Conservation (phyloP, 2,888 invertebrate genomes). For the Agriotes lineatus region DNA sequence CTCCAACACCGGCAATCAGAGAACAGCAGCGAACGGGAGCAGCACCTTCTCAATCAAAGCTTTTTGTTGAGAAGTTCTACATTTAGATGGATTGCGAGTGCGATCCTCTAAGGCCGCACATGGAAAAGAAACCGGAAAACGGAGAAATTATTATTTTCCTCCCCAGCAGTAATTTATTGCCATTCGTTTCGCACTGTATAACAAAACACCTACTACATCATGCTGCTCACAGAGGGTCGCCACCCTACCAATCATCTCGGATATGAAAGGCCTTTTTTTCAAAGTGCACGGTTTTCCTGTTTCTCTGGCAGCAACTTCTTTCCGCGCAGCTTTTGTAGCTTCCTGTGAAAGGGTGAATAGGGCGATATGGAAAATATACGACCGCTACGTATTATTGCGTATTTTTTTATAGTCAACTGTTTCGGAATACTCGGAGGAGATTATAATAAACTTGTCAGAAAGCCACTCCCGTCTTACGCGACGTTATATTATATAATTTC, state of each 20-base stretch:
- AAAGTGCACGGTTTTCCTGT: slow-evolving; percentile 20
- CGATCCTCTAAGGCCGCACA: slow-evolving; percentile 21
- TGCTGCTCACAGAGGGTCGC: slow-evolving; percentile 41
- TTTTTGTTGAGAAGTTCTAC: slow-evolving; percentile 12
- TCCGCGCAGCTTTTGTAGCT: slow-evolving; percentile 5
- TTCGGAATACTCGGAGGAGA: too few species aligned
- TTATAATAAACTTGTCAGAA: too few species aligned
- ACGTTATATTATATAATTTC: too few species aligned
- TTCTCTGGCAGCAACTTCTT: slow-evolving; percentile 22
- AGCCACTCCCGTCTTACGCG: too few species aligned
- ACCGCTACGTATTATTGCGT: neutral
- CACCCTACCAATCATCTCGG: slow-evolving; percentile 43
- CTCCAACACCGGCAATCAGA: neutral
- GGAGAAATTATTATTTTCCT: slow-evolving; percentile 39
- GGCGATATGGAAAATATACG: slow-evolving; percentile 10
- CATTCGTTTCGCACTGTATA: slow-evolving; percentile 45
- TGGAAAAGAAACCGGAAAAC: slow-evolving; percentile 28
- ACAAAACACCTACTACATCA: slow-evolving; percentile 45
- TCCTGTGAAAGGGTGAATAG: slow-evolving; percentile 11
- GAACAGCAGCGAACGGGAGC: neutral
- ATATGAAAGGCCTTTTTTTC: slow-evolving; percentile 35
- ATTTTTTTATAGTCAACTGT: too few species aligned
- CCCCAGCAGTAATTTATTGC: slow-evolving; percentile 38
- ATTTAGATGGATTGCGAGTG: slow-evolving; percentile 20
- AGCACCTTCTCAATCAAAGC: slow-evolving; percentile 22